A percentile compares a stretch with the other conserved stretches of the same genome.
phyloP scores from a whole-genome alignment of 2,888 invertebrate species.

The Choristoneura rosaceana region DNA sequence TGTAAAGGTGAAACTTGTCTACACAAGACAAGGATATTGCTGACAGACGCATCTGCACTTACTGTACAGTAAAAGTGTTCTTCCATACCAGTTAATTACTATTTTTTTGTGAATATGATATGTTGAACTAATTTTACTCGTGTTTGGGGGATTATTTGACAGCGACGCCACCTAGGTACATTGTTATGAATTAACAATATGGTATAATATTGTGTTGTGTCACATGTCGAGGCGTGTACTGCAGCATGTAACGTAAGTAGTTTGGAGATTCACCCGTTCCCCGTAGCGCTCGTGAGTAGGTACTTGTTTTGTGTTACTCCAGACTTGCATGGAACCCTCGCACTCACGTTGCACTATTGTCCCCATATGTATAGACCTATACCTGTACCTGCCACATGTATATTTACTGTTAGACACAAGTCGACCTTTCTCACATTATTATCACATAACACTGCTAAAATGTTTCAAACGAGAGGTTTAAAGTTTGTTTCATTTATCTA shows the following conservation, averaged over 20 bases:
- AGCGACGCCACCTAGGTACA: slow-evolving; percentile 23
- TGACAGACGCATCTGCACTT: background rate
- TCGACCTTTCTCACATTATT: slow-evolving; percentile 29
- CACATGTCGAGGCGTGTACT: slow-evolving; percentile 41
- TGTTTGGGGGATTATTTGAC: slow-evolving; percentile 26
- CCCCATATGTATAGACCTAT: slow-evolving; percentile 43
- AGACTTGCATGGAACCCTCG: slow-evolving; percentile 57
- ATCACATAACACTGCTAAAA: background rate
- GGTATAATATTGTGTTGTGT: slow-evolving; percentile 42
- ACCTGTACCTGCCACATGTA: slow-evolving; percentile 7
- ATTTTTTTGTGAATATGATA: background rate
- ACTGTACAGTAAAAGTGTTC: slow-evolving; percentile 3
- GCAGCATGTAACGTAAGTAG: slow-evolving; percentile 72
- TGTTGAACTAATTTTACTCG: slow-evolving; percentile 1
- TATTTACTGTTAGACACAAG: slow-evolving; percentile 14
- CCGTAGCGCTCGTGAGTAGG: slow-evolving; percentile 61
- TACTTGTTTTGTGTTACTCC: slow-evolving; percentile 58
- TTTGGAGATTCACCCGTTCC: slow-evolving; percentile 69
- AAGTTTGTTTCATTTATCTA: background rate
- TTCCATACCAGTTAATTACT: slow-evolving; percentile 2
- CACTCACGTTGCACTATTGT: slow-evolving; percentile 57
- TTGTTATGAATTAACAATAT: slow-evolving; percentile 35
- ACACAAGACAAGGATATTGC: background rate
- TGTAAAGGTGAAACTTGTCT: background rate
- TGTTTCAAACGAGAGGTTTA: background rate